Percentiles rank a stretch among this genome's conserved stretches.
These are phyloP conservation scores for Triplophysa dalaica DNA, from an alignment of 2,113 vertebrate species.

Conservation along the genomic window DNA sequence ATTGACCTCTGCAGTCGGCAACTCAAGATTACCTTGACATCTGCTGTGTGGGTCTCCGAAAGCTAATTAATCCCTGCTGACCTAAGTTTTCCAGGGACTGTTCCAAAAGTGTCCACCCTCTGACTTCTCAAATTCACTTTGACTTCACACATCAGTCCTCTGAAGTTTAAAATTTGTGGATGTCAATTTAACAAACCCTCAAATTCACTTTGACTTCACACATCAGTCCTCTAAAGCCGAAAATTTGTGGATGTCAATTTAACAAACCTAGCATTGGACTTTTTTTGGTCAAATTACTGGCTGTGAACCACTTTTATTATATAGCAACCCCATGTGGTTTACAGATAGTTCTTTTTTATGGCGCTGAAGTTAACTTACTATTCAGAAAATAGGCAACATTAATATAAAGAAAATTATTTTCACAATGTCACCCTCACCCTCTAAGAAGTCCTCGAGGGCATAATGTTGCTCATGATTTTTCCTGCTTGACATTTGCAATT, in stretches of 20 bases:
- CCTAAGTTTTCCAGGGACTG: slow-evolving; percentile 66
- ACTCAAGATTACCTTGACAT: slow-evolving; percentile 77
- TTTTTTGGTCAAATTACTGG: neutral
- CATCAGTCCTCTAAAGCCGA: slow-evolving; percentile 24
- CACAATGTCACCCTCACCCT: slow-evolving; percentile 59
- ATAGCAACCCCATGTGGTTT: neutral
- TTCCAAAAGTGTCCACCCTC: slow-evolving; percentile 58
- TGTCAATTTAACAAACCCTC: neutral
- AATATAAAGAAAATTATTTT: slow-evolving; percentile 65
- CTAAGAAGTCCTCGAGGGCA: slow-evolving; percentile 58
- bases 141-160: slow-evolving; percentile 18
- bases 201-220: slow-evolving; percentile 6
- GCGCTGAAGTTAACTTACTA: slow-evolving; percentile 55
- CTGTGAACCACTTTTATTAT: neutral
- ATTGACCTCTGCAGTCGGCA: slow-evolving; percentile 70
- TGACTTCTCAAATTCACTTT: slow-evolving; percentile 22
- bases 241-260: slow-evolving; percentile 7
- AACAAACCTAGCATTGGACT: no score
- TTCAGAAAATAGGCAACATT: slow-evolving; percentile 58
- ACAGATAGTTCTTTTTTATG: slow-evolving; percentile 46
- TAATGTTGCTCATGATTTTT: slow-evolving; percentile 57
- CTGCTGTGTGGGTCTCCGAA: slow-evolving; percentile 70
- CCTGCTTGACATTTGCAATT: slow-evolving; percentile 68
- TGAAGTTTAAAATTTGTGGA: slow-evolving; percentile 26
- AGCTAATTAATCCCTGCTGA: slow-evolving; percentile 80